Base-by-base conservation (phyloP, 2,888 invertebrate genomes). In the Acanthococcus lagerstroemiae region DNA sequence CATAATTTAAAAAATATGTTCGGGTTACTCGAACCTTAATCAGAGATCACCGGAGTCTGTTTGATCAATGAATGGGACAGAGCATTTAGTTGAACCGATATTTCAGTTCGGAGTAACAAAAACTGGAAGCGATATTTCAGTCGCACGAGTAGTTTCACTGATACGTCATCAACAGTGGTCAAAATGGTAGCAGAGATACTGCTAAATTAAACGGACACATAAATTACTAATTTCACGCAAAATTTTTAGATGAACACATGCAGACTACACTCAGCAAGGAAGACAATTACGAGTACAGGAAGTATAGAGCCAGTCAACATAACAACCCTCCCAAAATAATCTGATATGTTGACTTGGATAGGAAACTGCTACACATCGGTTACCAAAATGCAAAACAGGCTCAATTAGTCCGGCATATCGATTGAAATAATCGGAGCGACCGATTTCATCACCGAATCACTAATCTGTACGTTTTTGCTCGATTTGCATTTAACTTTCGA, bases 341-440 rank as follows among this genome's bases (percentile, higher is more conserved):
- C 37, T n/a, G 37, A 15, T n/a, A 9, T 37, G 12, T 37, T n/a
- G 12, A 37, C 37, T 37, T 15, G 2, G n/a, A 37, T 37, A 37
- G 12, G 37, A 3, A 37, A 37, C 37, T 2, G 2, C n/a, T 1
- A 37, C 37, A n/a, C 37, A 37, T 12, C 37, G 37, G 37, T 30
- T 9, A 12, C 6, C 37, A 30, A 30, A 30, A 37, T 37, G 12
- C 37, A n/a, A 9, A 12, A 30, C 37, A 30, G 6, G 37, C 30
- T 9, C 7, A 4, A 2, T n/a, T 85, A 92, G 82, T 93, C 93
- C 44, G 93, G 93, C 82, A 90, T 86, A 75, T 93, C 92, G 77
- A 93, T 91, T 72, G 89, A 88, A 67, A 90, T 83, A 71, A 91
- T 88, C 74, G 92, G 92, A 80, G 91, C 85, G 70, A 92, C 89